A percentile compares a stretch with the other conserved stretches of the same genome.
These are phyloP conservation scores for Listrodromus nycthemerus DNA, from an alignment of 2,888 invertebrate species.

Conservation along the genomic window DNA sequence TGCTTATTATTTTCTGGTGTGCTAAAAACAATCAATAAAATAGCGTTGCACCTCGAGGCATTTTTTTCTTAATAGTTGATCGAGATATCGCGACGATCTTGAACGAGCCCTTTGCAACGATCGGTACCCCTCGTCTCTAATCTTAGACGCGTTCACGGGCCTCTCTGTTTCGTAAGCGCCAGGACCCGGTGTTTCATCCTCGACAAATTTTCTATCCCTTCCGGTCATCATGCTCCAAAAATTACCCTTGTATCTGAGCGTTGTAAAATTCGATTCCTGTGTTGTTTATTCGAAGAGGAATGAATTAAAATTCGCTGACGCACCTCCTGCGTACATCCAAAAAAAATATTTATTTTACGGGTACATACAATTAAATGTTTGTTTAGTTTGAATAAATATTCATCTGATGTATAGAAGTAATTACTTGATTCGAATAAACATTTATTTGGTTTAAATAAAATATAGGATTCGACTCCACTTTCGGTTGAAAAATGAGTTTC, in stretches of 20 bases:
- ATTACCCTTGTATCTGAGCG: slow-evolving; percentile 74
- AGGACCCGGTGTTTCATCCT: slow-evolving; percentile 68
- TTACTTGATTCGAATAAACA: too few species aligned
- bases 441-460: too few species aligned
- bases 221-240: slow-evolving; percentile 78
- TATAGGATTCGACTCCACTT: too few species aligned
- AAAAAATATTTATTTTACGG: too few species aligned
- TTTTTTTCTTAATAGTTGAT: slow-evolving; percentile 68
- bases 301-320: not conserved
- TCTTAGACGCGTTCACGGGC: slow-evolving; percentile 53
- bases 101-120: slow-evolving; percentile 69
- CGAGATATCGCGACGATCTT: slow-evolving; percentile 71
- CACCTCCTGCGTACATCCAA: too few species aligned
- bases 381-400: too few species aligned
- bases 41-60: slow-evolving; percentile 68
- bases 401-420: too few species aligned
- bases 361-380: too few species aligned
- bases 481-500: too few species aligned
- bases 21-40: not conserved
- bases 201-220: slow-evolving; percentile 59
- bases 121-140: slow-evolving; percentile 68
- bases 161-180: slow-evolving; percentile 71
- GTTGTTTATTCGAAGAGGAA: not conserved
- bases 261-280: slow-evolving; percentile 71
- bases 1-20: not conserved